These are phyloP conservation scores for Malacosoma neustria DNA, from an alignment of 2,888 invertebrate species.

Conservation along the genomic window DNA sequence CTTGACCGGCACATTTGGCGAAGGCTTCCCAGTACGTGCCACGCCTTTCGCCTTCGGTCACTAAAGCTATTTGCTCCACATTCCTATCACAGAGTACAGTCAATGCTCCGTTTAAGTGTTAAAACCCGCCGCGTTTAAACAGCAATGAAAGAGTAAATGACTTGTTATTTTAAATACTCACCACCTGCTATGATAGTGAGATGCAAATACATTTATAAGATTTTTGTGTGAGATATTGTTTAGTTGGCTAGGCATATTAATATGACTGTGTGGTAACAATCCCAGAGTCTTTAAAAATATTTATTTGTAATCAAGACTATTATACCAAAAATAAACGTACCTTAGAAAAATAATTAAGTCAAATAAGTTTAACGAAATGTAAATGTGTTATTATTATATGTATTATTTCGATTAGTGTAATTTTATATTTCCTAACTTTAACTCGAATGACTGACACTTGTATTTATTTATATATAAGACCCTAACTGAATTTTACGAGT, in stretches of 20 bases:
- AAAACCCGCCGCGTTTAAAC: conserved; percentile 8
- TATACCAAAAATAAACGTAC: not conserved
- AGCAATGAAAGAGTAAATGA: not conserved
- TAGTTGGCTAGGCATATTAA: not conserved
- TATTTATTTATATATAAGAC: not conserved
- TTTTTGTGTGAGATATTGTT: not conserved
- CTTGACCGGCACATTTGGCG: conserved; percentile 40
- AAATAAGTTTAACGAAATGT: not conserved
- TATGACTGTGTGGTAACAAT: not conserved
- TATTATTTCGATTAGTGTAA: not conserved
- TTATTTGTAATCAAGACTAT: not conserved
- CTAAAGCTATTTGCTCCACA: conserved; percentile 32
- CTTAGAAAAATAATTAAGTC: not conserved
- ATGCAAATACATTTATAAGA: not conserved
- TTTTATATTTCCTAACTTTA: not conserved
- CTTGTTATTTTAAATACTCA: not conserved
- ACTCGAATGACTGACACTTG: not conserved
- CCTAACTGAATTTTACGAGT: too few species aligned
- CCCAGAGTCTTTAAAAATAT: not conserved
- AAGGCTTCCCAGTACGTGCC: conserved; percentile 45
- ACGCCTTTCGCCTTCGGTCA: conserved; percentile 32
- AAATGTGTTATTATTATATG: not conserved
- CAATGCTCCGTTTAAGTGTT: conserved; percentile 32
- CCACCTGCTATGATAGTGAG: not conserved
- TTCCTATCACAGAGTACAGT: conserved; percentile 34